These are phyloP conservation scores for Tapirus terrestris DNA, from an alignment of 2,113 vertebrate genomes.

Conservation along the genomic window DNA sequence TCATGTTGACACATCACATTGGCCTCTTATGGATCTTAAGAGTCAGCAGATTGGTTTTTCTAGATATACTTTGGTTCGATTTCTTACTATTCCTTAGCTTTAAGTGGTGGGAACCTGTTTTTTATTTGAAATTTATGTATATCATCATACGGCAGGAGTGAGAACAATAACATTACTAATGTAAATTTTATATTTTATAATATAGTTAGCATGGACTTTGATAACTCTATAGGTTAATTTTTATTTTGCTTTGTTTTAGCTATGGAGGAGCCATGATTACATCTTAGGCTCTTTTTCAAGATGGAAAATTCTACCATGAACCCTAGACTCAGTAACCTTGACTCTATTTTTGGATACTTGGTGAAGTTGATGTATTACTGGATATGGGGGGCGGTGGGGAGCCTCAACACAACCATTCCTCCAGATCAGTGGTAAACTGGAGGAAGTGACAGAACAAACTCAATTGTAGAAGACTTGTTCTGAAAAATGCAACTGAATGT, in stretches of 20 bases:
- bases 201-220: neutral
- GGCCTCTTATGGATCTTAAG: neutral
- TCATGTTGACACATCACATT: neutral
- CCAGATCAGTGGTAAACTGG: neutral
- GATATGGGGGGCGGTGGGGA: accelerated
- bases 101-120: neutral
- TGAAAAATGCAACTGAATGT: slow-evolving; percentile 36
- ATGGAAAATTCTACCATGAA: neutral
- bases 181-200: neutral
- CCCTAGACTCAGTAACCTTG: neutral
- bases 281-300: slow-evolving; percentile 29
- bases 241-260: neutral
- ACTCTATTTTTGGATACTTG: neutral
- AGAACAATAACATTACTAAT: neutral
- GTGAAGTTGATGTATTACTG: neutral
- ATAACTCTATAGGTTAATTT: neutral
- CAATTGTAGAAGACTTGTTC: neutral
- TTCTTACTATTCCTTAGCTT: neutral
- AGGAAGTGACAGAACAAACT: neutral
- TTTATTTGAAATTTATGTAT: neutral
- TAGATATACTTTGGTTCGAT: neutral
- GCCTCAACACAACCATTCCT: neutral
- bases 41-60: neutral
- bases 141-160: neutral
- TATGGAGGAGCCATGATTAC: neutral